Evolutionary conservation across 2,797 vertebrate genomes (phyloP), one percentile per base, ranked within the genome.

Genomic region (Chloroceryle inda): DNA sequence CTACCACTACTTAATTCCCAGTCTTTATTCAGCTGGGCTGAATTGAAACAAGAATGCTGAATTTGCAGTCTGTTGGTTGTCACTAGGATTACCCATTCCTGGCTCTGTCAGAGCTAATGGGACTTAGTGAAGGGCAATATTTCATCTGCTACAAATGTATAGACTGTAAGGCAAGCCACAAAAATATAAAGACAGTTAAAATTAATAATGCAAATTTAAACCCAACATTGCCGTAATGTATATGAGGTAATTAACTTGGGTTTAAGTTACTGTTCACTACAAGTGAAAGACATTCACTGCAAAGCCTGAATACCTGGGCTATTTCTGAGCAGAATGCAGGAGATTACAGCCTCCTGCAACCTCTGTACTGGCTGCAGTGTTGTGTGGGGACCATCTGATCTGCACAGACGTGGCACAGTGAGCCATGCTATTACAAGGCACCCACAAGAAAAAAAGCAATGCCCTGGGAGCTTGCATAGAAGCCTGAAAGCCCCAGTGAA

Each of bases 391-490:
- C 40, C 6, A 9, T 14, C 16, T 5, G 22, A 4, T 50, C 23
- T 27, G 23, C 49, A 19, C 21, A 24, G 42, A 22, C 1, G 7
- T 33, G 79, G 18, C 8, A 5, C 10, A 10, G 11, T 15, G 59
- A 66, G 44, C 71, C 29, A 37, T 19, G 4, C 1, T 45, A 61
- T 68, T 49, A 14, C 50, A 31, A 49, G 37, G 31, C 6, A 21
- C 8, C 24, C 37, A 12, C 6, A 6, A 13, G 24, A 31, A 44
- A 26, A 47, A 63, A 12, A 0, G 0, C 20, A 49, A 21, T 3
- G 56, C 26, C 5, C 24, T 49, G 45, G 50, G 45, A 26, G 31
- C 22, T 74, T 56, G 55, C 29, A 6, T 22, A 12, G 52, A 42
- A 83, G 11, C 31, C 45, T 27, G 53, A 64, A 49, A 79, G 24